Base-by-base conservation (phyloP, 2,113 vertebrate species). In the Coptodon bakossiorum region DNA sequence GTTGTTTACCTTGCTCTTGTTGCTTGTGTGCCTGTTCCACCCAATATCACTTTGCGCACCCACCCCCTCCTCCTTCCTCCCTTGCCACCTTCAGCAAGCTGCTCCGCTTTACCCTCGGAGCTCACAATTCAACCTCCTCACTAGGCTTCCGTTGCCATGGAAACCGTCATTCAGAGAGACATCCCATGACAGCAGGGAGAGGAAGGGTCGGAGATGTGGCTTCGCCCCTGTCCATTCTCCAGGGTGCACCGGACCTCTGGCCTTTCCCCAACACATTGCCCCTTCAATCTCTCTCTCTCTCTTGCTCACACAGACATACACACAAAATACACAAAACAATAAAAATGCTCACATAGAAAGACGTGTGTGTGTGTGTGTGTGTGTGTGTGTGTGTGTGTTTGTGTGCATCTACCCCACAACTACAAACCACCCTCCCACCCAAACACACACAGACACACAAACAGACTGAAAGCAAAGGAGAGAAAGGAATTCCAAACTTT, bases 111-210 rank as follows among this genome's bases (percentile, higher is more conserved):
- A 91, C 86, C 89, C 93, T 88, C 57, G 11, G 83, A 89, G 87
- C 29, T 12, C 90, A 94, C 92, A 93, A 93, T 92, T 87, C 91
- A 90, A 90, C 92, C 90, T 91, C 87, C 90, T 91, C 84, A 66
- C 89, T 31, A 88, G 83, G 89, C 92, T 93, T 88, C 61, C 2
- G 94, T 96, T 95, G 91, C 95, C 93, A 93, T 85, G 95, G 96
- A 91, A 97, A 96, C 95, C 66, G 89, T 95, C 95, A 95, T 92
- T 92, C 92, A 85, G 89, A n/a, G 94, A 88, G 94, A 95, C 93
- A 93, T 95, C 95, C 95, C 90, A 56, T 95, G 94, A 96, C 94
- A 94, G 94, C 89, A 24, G 80, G 8, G 68, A 88, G 85, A 81
- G 81, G 89, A 79, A 84, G 83, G 89, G 86, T 76, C 45, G 12